Base-by-base conservation (phyloP, 2,888 invertebrate genomes). In the Rosalia funebris region DNA sequence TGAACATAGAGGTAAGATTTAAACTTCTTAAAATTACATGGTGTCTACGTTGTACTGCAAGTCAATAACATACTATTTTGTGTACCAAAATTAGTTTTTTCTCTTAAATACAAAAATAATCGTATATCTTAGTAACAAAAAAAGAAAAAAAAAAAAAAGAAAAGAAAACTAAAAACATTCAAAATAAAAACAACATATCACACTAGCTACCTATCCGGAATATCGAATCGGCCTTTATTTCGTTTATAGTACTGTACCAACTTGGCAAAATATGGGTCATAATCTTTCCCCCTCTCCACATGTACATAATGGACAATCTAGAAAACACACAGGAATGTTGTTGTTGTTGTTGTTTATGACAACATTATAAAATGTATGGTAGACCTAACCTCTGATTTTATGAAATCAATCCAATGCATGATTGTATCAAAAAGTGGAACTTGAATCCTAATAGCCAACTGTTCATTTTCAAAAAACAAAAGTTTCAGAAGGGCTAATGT, bases 381-480 rank as follows among this genome's bases (percentile, higher is more conserved):
- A 54, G 45, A n/a, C 50, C 52, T 54, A 61, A 71, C 70, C 67
- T 72, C 72, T 10, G 67, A 52, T 54, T 66, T 65, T 5, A 70
- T 59, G 47, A 71, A 68, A 57, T 70, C 69, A 45, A 72, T 66
- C 72, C 72, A 72, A 46, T 67, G 65, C 10, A 67, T 57, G 1
- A 70, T 16, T 4, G 67, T 48, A 46, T 71, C 69, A 52, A 72
- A 70, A 1, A 69, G 53, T 25, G 62, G 55, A 14, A 59, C 46
- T 11, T 68, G 60, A 15, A 69, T 59, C 7, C 57, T 63, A 14
- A 61, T 59, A 37, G 68, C 57, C 14, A 63, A 36, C 36, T 68
- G 61, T 19, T 66, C 62, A 36, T 69, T 64, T 53, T 69, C 65
- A 45, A 63, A 68, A 54, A 69, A 70, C 20, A 72, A 39, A 5